phyloP scores from a whole-genome alignment of 2,797 vertebrate species.

The Poecilia wingei region DNA sequence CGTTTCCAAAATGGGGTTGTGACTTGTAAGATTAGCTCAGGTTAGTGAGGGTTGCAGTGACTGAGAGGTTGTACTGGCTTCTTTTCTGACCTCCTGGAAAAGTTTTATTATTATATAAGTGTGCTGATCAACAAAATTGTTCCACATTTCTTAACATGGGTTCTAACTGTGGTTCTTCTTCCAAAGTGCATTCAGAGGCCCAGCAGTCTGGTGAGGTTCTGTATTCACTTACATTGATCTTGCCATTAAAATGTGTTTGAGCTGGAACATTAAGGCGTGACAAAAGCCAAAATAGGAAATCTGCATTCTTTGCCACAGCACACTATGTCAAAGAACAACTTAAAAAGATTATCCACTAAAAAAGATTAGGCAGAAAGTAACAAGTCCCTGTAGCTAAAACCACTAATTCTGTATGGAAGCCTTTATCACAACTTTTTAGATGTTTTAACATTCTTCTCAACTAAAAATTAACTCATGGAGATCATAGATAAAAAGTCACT shows the following conservation, averaged over 20 bases:
- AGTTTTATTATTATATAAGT: neutral
- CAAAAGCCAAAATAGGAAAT: neutral
- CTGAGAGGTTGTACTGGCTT: neutral
- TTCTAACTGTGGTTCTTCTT: neutral
- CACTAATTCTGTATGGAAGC: neutral
- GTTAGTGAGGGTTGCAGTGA: neutral
- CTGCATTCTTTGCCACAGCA: neutral
- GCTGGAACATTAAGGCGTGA: neutral
- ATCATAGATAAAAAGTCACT: neutral
- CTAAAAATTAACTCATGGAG: neutral
- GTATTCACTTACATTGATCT: neutral
- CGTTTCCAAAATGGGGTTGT: neutral
- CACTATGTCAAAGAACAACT: neutral
- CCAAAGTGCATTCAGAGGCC: neutral
- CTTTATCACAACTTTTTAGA: neutral
- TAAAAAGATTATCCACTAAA: neutral
- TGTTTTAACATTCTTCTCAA: neutral
- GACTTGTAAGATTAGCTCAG: neutral
- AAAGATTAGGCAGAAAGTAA: neutral
- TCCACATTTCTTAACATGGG: neutral
- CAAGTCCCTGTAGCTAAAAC: neutral
- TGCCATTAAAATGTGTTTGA: neutral
- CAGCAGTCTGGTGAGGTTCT: neutral
- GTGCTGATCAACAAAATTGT: too few relatives aligned
- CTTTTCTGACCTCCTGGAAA: neutral